Conservation (phyloP, 2,113 vertebrate genomes). For the Aspidoscelis tigris region DNA sequence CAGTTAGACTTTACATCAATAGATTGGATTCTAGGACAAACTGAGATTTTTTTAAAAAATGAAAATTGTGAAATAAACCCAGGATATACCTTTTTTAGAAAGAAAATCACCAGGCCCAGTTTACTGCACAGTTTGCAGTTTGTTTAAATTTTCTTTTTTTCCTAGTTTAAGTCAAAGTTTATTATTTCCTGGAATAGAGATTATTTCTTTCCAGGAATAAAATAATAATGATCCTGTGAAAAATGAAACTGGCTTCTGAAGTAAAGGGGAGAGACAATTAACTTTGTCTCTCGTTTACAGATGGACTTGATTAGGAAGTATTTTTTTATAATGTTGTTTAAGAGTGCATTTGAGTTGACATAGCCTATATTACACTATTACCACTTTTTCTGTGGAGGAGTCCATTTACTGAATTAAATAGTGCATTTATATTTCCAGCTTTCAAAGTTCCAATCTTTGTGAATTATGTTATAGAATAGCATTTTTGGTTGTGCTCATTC, state of each 20-base stretch:
- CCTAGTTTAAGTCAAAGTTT: slow-evolving; percentile 47
- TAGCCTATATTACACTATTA: slow-evolving; percentile 5
- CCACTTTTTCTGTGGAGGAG: neutral
- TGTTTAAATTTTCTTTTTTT: slow-evolving; percentile 31
- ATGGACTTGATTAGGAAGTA: slow-evolving; percentile 44
- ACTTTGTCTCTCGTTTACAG: slow-evolving; percentile 22
- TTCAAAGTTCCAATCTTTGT: slow-evolving; percentile 20
- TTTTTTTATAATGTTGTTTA: slow-evolving; percentile 17
- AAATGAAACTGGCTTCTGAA: slow-evolving; percentile 57
- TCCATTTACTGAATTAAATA: slow-evolving; percentile 14
- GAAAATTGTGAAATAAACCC: slow-evolving; percentile 63
- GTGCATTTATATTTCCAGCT: slow-evolving; percentile 24
- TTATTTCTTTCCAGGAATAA: slow-evolving; percentile 65
- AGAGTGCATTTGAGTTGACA: slow-evolving; percentile 32
- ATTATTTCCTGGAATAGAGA: slow-evolving; percentile 71
- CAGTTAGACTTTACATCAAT: slow-evolving; percentile 61
- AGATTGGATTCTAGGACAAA: slow-evolving; percentile 64
- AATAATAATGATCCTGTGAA: slow-evolving; percentile 66
- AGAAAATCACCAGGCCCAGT: slow-evolving; percentile 57
- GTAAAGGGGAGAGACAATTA: slow-evolving; percentile 60
- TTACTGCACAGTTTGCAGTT: slow-evolving; percentile 55
- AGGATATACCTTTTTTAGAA: slow-evolving; percentile 61
- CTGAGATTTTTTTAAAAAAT: slow-evolving; percentile 36
- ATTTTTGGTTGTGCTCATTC: slow-evolving; percentile 1
- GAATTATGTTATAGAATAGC: neutral